Percentiles rank a stretch among this genome's conserved stretches.
Conservation (phyloP, 2,113 vertebrate species). For the Campylomormyrus numenius region DNA sequence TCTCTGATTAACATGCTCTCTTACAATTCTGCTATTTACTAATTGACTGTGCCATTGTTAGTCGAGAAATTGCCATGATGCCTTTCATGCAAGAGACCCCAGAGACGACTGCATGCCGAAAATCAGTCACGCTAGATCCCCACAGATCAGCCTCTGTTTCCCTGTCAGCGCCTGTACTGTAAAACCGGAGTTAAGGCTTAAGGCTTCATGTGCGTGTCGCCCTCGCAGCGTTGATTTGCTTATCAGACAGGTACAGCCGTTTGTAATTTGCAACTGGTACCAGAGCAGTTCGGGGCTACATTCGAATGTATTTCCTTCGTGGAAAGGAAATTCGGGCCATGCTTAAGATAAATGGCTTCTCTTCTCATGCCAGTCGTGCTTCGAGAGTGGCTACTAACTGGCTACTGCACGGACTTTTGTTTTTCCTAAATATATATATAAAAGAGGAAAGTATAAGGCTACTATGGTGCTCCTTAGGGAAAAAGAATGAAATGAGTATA, state of each 20-base stretch:
- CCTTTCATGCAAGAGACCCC: background rate
- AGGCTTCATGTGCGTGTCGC: background rate
- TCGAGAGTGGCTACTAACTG: background rate
- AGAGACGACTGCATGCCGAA: background rate
- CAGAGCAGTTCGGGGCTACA: background rate
- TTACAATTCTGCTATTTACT: background rate
- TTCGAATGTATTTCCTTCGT: background rate
- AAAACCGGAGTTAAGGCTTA: background rate
- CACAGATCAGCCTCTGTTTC: background rate
- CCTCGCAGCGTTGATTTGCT: background rate
- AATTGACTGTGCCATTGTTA: slow-evolving; percentile 3
- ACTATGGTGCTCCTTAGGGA: background rate
- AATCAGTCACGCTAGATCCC: slow-evolving; percentile 6
- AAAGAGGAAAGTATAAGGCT: no score
- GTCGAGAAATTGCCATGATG: background rate
- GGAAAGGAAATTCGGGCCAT: background rate
- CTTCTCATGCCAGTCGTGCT: background rate
- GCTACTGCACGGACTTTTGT: background rate
- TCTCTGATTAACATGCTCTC: background rate
- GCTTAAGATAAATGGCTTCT: background rate
- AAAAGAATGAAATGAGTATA: background rate
- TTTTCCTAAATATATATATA: background rate
- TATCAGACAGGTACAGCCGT: slow-evolving; percentile 19
- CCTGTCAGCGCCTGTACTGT: background rate
- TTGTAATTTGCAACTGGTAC: slow-evolving; percentile 13